A percentile compares a stretch with the other conserved stretches of the same genome.
Conservation (phyloP, 2,888 invertebrate genomes). For the Lasioglossum villosulum region DNA sequence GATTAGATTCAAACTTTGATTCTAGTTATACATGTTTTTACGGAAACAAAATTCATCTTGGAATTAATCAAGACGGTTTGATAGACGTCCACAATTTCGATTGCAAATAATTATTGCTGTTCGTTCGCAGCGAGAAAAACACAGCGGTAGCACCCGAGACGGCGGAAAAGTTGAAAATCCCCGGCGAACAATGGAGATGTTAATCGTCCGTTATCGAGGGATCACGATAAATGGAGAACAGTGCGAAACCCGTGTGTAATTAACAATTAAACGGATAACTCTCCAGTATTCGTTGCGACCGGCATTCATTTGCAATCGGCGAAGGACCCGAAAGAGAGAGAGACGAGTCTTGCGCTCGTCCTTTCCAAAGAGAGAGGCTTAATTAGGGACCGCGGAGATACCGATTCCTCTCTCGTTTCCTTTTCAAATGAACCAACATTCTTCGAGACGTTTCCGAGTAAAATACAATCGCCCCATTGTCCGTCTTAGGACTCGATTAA, state of each 20-base stretch:
- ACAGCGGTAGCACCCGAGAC: not conserved
- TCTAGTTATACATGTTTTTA: too few relatives aligned
- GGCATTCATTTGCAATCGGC: conserved; percentile 46
- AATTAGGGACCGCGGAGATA: conserved; percentile 34
- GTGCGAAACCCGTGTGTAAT: conserved; percentile 49
- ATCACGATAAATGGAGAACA: conserved; percentile 44
- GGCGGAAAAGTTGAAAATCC: conserved; percentile 23
- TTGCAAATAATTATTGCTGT: not conserved
- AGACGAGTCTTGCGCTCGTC: conserved; percentile 28
- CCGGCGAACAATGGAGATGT: conserved; percentile 52
- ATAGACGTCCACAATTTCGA: not conserved
- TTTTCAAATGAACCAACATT: not conserved
- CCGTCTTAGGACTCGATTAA: not conserved
- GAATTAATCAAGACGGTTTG: too few relatives aligned
- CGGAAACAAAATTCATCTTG: too few relatives aligned
- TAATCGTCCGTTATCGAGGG: conserved; percentile 56
- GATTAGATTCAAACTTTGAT: not conserved
- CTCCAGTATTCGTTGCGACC: conserved; percentile 38
- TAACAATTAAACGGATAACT: conserved; percentile 58
- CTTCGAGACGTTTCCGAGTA: not conserved
- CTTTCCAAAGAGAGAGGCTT: conserved; percentile 27
- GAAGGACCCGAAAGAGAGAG: conserved; percentile 18
- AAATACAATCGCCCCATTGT: conserved; percentile 7
- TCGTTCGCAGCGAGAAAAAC: not conserved
- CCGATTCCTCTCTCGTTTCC: conserved; percentile 5